These are phyloP conservation scores for Ormyrus pomaceus DNA, from an alignment of 2,888 invertebrate species.

Conservation along the genomic window DNA sequence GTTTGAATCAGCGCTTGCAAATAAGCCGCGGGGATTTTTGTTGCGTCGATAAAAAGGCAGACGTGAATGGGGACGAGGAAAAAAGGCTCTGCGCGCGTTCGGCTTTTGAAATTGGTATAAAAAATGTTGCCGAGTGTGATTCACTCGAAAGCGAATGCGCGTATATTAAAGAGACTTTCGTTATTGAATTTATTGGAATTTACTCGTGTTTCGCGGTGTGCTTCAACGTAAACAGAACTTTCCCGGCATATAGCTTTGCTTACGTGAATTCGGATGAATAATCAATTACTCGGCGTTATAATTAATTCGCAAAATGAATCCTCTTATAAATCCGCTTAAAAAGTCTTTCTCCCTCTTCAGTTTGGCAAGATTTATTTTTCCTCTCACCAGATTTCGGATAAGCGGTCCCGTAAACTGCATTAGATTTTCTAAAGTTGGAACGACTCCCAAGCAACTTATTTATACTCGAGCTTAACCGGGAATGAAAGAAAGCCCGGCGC, in stretches of 20 bases:
- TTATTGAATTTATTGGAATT: slow-evolving; percentile 10
- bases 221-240: background rate
- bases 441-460: background rate
- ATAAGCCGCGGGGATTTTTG: background rate
- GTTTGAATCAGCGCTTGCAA: background rate
- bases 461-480: slow-evolving; percentile 20
- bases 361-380: no score
- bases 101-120: slow-evolving; percentile 8
- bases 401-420: no score
- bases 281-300: no score
- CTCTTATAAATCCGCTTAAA: no score
- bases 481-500: slow-evolving; percentile 8
- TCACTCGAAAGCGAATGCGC: background rate
- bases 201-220: background rate
- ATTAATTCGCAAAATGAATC: no score
- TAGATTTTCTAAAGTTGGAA: no score
- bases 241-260: no score
- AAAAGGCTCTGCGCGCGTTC: background rate
- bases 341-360: no score
- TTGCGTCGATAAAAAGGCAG: no score
- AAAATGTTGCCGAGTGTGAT: background rate
- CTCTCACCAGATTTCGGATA: no score
- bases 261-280: no score
- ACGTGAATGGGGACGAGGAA: no score
- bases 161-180: slow-evolving; percentile 20